Conservation (phyloP, 1,140 invertebrate species). For the Sweltsa coloradensis region DNA sequence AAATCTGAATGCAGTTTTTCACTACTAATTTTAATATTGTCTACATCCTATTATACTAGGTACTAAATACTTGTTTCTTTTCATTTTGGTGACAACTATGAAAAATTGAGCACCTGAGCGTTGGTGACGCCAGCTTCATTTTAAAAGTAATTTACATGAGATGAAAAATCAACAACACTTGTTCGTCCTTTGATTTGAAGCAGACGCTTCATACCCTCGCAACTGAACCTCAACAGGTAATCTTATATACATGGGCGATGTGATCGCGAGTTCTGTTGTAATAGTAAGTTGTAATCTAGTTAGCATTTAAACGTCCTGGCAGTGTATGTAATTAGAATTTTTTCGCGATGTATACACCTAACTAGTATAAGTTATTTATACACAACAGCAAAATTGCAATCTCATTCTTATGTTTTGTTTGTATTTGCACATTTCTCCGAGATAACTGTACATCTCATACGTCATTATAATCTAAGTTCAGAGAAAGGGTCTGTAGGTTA, state of each 20-base stretch:
- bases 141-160: constrained; percentile 5
- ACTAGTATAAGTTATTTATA: too few relatives aligned
- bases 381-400: too few relatives aligned
- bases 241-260: constrained; percentile 14
- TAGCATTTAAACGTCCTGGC: constrained; percentile 14
- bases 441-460: too few relatives aligned
- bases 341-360: constrained; percentile 13
- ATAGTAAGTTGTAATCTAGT: constrained; percentile 4
- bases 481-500: too few relatives aligned
- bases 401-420: too few relatives aligned
- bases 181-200: constrained; percentile 14
- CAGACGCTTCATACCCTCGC: constrained; percentile 4
- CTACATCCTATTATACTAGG: constrained; percentile 6
- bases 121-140: constrained; percentile 15
- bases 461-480: too few relatives aligned
- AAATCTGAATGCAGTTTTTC: background rate
- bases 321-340: constrained; percentile 19
- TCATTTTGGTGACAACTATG: constrained; percentile 14
- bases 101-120: constrained; percentile 18
- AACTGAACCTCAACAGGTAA: too few relatives aligned
- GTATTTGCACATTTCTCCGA: too few relatives aligned
- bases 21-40: constrained; percentile 1
- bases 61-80: constrained; percentile 5
- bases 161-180: constrained; percentile 14
- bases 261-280: constrained; percentile 10